Evolutionary conservation across 2,888 invertebrate genomes (phyloP).

Genomic region (Diarsia rubi): DNA sequence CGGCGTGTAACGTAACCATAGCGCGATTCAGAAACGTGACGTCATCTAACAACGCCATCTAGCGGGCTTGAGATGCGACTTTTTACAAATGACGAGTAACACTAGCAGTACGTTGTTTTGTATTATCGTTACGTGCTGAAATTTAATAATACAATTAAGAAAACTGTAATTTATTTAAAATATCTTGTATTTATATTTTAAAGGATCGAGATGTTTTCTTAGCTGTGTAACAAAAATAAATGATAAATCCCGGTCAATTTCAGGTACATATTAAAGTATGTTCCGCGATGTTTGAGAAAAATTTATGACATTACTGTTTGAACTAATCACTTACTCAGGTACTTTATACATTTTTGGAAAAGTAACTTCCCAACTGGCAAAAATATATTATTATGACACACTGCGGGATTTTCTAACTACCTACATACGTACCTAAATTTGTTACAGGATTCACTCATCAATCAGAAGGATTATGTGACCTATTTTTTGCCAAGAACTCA

Average conservation of each 20-base stretch:
- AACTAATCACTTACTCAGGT: no score
- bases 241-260: neutral
- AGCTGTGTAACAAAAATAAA: neutral
- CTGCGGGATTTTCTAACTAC: neutral
- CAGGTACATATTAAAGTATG: neutral
- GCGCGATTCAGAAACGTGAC: slow-evolving; percentile 41
- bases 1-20: slow-evolving; percentile 42
- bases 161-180: neutral
- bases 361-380: neutral
- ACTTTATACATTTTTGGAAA: neutral
- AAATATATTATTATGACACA: neutral
- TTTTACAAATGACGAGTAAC: neutral
- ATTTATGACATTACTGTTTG: neutral
- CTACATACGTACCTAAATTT: neutral
- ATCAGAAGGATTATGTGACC: neutral
- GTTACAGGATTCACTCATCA: neutral
- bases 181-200: neutral
- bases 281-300: neutral
- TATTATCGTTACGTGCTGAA: neutral
- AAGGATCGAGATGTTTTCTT: neutral
- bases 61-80: neutral
- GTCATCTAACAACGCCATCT: slow-evolving; percentile 39
- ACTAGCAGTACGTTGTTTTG: neutral
- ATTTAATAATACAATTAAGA: neutral
- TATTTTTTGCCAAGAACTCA: slow-evolving; percentile 1